A percentile compares a stretch with the other conserved stretches of the same genome.
Evolutionary conservation across 1,140 invertebrate genomes (phyloP).

Genomic region (Drosophila mojavensis): DNA sequence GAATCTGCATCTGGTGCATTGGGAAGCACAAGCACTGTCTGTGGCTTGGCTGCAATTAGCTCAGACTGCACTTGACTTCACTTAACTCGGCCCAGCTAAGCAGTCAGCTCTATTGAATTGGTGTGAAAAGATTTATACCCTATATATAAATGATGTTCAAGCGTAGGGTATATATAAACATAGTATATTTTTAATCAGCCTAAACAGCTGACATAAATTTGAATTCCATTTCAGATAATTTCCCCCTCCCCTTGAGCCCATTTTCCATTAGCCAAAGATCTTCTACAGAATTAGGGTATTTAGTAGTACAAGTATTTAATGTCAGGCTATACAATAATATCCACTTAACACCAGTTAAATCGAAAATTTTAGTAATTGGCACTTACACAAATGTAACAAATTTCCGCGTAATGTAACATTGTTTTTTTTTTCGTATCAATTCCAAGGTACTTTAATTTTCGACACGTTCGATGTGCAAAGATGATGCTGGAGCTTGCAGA

Average conservation of each 20-base stretch:
- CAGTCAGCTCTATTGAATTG: constrained; percentile 11
- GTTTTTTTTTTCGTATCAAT: background rate
- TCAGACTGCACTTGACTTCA: constrained; percentile 52
- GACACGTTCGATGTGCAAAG: constrained; percentile 1
- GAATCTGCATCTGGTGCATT: constrained; percentile 55
- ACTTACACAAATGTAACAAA: constrained; percentile 12
- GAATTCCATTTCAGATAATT: too few species aligned
- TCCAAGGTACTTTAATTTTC: background rate
- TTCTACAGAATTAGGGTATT: too few species aligned
- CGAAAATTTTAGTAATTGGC: constrained; percentile 13
- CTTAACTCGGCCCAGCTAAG: constrained; percentile 10
- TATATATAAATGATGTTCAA: background rate
- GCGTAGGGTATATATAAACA: background rate
- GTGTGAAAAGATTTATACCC: constrained; percentile 26
- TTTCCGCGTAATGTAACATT: constrained; percentile 23
- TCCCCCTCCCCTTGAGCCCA: too few species aligned
- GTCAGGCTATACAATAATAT: constrained; percentile 86
- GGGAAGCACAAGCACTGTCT: constrained; percentile 33
- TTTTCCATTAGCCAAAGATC: too few species aligned
- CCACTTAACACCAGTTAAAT: background rate
- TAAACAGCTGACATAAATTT: too few species aligned
- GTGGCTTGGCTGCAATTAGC: constrained; percentile 59
- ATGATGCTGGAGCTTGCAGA: constrained; percentile 26
- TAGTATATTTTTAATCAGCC: background rate
- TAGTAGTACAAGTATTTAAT: constrained; percentile 36